Percentiles rank a stretch among this genome's conserved stretches.
Conservation (phyloP, 2,888 invertebrate genomes). For the Agapostemon virescens region DNA sequence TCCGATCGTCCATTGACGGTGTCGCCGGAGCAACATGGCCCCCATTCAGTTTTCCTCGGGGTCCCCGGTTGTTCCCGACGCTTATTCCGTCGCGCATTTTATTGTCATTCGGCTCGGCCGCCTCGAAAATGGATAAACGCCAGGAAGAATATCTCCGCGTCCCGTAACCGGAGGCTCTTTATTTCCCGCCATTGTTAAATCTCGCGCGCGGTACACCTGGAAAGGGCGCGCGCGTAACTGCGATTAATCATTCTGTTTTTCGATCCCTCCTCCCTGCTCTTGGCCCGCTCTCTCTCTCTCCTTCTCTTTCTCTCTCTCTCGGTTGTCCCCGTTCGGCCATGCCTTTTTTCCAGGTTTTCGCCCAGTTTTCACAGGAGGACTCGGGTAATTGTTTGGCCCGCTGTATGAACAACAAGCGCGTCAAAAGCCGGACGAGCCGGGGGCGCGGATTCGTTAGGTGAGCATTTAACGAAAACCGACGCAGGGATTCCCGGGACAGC, state of each 20-base stretch:
- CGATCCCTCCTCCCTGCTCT: constrained; percentile 37
- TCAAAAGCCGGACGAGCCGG: constrained; percentile 68
- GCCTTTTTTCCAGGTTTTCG: constrained; percentile 48
- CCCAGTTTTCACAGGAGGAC: constrained; percentile 60
- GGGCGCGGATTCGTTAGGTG: constrained; percentile 70
- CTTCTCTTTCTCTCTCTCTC: no score
- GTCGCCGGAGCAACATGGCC: constrained; percentile 2
- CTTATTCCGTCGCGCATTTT: constrained; percentile 41
- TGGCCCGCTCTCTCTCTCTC: neutral
- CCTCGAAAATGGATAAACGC: constrained; percentile 63
- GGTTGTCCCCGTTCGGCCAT: constrained; percentile 14
- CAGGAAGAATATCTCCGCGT: constrained; percentile 60
- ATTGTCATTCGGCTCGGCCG: constrained; percentile 55
- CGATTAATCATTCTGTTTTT: constrained; percentile 71
- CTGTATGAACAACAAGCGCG: constrained; percentile 68
- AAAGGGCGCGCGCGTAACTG: constrained; percentile 49
- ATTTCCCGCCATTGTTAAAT: constrained; percentile 67
- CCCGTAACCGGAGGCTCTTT: constrained; percentile 64
- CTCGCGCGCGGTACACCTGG: constrained; percentile 60
- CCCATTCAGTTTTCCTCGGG: constrained; percentile 1
- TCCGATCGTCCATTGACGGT: constrained; percentile 25
- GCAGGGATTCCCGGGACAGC: constrained; percentile 39
- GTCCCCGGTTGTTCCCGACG: constrained; percentile 7
- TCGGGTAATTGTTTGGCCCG: constrained; percentile 71
- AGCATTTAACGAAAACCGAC: constrained; percentile 69